Evolutionary conservation across 2,797 vertebrate genomes (phyloP).

Genomic region (Neosilurus mollespiculum): DNA sequence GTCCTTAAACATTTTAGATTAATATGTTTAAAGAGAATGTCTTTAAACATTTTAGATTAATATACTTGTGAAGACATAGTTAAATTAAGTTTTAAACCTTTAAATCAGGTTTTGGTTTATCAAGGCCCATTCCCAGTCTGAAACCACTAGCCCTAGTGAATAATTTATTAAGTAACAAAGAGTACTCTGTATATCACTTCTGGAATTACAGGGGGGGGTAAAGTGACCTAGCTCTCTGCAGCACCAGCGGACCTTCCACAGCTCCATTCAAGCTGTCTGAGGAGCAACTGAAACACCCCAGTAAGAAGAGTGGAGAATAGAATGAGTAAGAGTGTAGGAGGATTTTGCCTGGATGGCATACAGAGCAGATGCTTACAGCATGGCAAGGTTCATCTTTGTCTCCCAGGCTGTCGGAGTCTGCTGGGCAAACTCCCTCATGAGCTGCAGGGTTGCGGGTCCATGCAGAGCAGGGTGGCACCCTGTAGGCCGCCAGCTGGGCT

Average conservation of each 20-base stretch:
- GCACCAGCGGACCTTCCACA: neutral
- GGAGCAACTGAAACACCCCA: neutral
- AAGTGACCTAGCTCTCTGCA: neutral
- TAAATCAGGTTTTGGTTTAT: slow-evolving; percentile 2
- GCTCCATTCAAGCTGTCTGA: neutral
- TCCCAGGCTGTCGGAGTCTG: slow-evolving; percentile 1
- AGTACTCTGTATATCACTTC: neutral
- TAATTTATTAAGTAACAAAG: neutral
- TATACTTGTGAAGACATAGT: too few species aligned
- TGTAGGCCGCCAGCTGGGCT: slow-evolving; percentile 1
- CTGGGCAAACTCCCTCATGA: neutral
- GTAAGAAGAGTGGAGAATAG: neutral
- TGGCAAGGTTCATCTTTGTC: slow-evolving; percentile 16
- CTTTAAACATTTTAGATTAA: too few species aligned
- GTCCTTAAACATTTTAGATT: too few species aligned
- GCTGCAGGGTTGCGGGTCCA: neutral
- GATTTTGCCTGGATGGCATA: slow-evolving; percentile 6
- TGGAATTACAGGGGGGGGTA: neutral
- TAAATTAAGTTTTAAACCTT: too few species aligned
- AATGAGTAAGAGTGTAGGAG: neutral
- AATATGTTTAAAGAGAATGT: too few species aligned
- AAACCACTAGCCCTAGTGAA: neutral
- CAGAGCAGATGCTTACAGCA: neutral
- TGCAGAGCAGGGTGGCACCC: neutral
- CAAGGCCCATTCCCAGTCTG: neutral